Evolutionary conservation across 2,113 vertebrate species (phyloP).

Genomic region (Urocitellus parryii): DNA sequence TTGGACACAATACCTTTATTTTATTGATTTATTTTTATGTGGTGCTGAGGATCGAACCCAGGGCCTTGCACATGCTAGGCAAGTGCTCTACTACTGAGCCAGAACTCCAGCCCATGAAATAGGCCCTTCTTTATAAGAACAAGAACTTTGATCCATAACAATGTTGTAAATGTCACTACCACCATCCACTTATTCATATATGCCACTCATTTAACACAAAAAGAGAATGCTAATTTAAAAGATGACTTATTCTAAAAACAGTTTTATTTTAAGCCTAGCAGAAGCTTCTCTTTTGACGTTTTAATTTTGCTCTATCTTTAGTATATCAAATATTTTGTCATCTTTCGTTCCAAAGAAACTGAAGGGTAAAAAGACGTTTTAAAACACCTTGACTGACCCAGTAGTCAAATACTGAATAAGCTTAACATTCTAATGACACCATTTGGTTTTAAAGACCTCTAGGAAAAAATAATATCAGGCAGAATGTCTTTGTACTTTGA

Average conservation of each 20-base stretch:
- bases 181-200: not conserved
- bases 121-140: conserved; percentile 6
- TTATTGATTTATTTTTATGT: too few relatives aligned
- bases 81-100: too few relatives aligned
- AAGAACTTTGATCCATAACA: not conserved
- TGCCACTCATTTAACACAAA: not conserved
- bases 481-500: conserved; percentile 64
- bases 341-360: not conserved
- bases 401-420: conserved; percentile 52
- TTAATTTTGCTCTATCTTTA: not conserved
- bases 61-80: too few relatives aligned
- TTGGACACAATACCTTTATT: too few relatives aligned
- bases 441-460: conserved; percentile 64
- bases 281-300: not conserved
- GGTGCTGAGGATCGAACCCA: too few relatives aligned
- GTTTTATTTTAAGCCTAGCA: not conserved
- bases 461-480: not conserved
- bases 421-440: conserved; percentile 54
- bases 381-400: not conserved
- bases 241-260: not conserved
- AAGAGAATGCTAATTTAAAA: not conserved
- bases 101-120: not conserved
- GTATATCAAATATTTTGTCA: conserved; percentile 28
- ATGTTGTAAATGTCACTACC: not conserved
- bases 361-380: conserved; percentile 42